Percentiles rank a stretch among this genome's conserved stretches.
Evolutionary conservation across 2,797 vertebrate species (phyloP).

Genomic region (Emys orbicularis): DNA sequence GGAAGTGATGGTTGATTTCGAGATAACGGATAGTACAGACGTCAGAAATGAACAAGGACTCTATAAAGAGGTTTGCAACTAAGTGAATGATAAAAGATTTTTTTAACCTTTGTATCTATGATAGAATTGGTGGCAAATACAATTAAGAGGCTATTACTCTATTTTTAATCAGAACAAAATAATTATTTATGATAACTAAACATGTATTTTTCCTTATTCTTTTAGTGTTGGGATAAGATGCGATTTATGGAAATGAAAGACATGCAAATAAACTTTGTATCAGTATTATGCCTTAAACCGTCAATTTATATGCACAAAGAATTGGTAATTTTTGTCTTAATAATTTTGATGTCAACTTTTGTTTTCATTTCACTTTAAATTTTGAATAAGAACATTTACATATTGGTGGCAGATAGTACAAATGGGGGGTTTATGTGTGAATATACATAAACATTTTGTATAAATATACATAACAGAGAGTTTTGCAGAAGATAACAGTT

Average conservation of each 20-base stretch:
- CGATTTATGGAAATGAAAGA: not conserved
- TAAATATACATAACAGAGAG: not conserved
- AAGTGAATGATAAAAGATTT: not conserved
- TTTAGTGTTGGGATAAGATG: not conserved
- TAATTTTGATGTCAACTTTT: not conserved
- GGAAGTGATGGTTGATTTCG: not conserved
- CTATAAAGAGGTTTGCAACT: constrained; percentile 35
- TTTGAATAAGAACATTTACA: not conserved
- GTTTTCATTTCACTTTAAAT: not conserved
- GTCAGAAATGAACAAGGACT: constrained; percentile 4
- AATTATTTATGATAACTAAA: not conserved
- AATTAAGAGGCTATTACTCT: not conserved
- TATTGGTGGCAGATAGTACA: not conserved
- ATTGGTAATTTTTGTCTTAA: not conserved
- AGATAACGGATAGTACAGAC: not conserved
- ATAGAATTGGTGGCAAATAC: not conserved
- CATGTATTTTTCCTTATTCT: not conserved
- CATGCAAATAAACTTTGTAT: not conserved
- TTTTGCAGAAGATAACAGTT: not conserved
- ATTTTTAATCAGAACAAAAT: not conserved
- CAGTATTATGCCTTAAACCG: not conserved
- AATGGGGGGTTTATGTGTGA: not conserved
- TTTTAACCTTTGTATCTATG: not conserved
- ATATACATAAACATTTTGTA: not conserved
- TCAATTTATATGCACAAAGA: not conserved